These are phyloP conservation scores for Paradisaea rubra DNA, from an alignment of 2,113 vertebrate species.

Conservation along the genomic window DNA sequence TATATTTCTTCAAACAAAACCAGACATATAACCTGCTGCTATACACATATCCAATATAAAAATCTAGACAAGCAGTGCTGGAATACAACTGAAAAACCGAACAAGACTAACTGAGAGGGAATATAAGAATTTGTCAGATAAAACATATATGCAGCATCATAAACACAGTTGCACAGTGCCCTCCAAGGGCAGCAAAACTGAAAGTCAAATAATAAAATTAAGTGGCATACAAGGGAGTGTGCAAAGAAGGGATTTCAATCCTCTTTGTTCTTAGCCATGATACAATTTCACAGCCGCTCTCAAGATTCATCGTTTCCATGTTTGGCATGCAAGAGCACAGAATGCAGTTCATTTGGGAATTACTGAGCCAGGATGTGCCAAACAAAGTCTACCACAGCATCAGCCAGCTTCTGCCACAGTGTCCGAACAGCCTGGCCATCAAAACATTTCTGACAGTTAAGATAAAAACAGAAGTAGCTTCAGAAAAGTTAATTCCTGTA, in stretches of 20 bases:
- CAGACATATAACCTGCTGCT: neutral
- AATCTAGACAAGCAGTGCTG: neutral
- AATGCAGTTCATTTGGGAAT: conserved; percentile 24
- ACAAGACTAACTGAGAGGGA: neutral
- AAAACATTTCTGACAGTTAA: neutral
- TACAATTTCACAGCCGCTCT: conserved; percentile 26
- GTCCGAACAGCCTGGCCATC: neutral
- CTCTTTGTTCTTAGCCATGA: conserved; percentile 39
- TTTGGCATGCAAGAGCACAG: conserved; percentile 35
- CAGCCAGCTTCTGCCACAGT: neutral
- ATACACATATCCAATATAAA: neutral
- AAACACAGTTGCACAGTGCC: conserved; percentile 28
- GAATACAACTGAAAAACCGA: neutral
- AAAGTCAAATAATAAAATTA: conserved; percentile 51
- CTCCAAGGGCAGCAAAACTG: conserved; percentile 30
- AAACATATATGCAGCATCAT: neutral
- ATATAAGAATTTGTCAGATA: neutral
- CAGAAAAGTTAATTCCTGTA: neutral
- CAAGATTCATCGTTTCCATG: conserved; percentile 16
- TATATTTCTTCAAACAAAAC: neutral
- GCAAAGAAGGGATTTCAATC: conserved; percentile 25
- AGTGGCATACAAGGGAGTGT: neutral
- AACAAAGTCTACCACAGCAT: neutral
- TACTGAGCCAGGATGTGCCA: neutral
- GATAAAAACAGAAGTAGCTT: neutral